These are phyloP conservation scores for Pinctada fucata DNA, from an alignment of 2,888 invertebrate species.

Conservation along the genomic window DNA sequence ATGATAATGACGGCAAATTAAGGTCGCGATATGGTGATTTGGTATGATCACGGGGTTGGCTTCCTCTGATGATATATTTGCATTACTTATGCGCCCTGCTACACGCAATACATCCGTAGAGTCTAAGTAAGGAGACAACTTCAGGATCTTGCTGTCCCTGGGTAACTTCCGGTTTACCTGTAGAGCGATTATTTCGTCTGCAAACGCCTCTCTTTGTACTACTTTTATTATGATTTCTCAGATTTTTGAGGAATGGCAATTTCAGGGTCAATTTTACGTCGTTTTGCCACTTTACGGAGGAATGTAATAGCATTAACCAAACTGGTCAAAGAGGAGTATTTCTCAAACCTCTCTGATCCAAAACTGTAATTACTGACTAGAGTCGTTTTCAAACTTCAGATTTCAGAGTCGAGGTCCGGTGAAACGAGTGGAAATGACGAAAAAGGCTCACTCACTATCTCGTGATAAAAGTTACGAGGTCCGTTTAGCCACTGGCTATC, in stretches of 20 bases:
- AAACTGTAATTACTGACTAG: too few relatives aligned
- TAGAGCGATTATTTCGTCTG: background rate
- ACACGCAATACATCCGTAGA: background rate
- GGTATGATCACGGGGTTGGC: background rate
- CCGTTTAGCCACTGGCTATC: too few relatives aligned
- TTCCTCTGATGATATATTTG: background rate
- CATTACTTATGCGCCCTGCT: background rate
- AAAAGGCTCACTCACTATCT: background rate
- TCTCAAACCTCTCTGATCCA: background rate
- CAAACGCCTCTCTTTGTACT: background rate
- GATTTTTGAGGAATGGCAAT: background rate
- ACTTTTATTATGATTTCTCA: background rate
- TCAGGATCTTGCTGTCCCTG: background rate
- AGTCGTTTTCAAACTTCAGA: background rate
- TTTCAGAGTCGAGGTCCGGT: slow-evolving; percentile 19
- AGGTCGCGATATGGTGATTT: background rate
- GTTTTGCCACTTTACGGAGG: background rate
- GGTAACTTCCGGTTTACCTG: background rate
- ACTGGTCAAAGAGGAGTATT: background rate
- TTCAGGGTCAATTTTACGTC: background rate
- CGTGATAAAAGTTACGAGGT: background rate
- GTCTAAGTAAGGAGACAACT: background rate
- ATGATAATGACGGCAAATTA: background rate
- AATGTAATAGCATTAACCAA: background rate
- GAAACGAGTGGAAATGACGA: slow-evolving; percentile 11